Conservation (phyloP, 2,888 invertebrate genomes). For the Macaria liturata region DNA sequence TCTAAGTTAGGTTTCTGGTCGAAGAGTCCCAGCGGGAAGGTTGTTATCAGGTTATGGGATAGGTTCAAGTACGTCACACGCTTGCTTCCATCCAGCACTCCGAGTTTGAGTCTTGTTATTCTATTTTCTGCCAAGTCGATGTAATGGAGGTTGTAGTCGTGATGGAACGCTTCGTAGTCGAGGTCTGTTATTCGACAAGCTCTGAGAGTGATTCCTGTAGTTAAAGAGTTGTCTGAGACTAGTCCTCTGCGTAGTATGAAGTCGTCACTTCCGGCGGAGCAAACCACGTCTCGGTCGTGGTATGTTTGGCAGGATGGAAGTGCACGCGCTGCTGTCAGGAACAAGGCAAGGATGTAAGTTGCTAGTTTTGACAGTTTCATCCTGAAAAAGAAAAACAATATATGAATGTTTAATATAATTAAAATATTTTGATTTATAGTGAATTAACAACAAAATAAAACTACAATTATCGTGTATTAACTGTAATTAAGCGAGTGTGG, state of each 20-base stretch:
- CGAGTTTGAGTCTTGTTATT: slow-evolving; percentile 48
- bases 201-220: slow-evolving; percentile 42
- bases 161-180: slow-evolving; percentile 50
- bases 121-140: slow-evolving; percentile 59
- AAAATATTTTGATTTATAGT: no score
- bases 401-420: no score
- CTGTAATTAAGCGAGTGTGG: no score
- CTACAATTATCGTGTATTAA: no score
- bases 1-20: slow-evolving; percentile 52
- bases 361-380: slow-evolving; percentile 7
- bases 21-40: slow-evolving; percentile 55
- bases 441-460: no score
- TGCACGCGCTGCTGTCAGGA: not conserved
- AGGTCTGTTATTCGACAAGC: slow-evolving; percentile 45
- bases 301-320: slow-evolving; percentile 36
- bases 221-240: slow-evolving; percentile 45
- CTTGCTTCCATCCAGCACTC: slow-evolving; percentile 50
- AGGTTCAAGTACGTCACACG: slow-evolving; percentile 52
- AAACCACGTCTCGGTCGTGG: slow-evolving; percentile 37
- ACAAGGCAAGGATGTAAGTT: not conserved
- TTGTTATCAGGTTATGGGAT: slow-evolving; percentile 50
- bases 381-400: slow-evolving; percentile 18
- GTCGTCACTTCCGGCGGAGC: slow-evolving; percentile 37
- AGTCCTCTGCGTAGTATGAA: slow-evolving; percentile 41
- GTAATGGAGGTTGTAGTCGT: slow-evolving; percentile 45